These are phyloP conservation scores for Aproaerema taeniolella DNA, from an alignment of 2,888 invertebrate genomes.

Conservation along the genomic window DNA sequence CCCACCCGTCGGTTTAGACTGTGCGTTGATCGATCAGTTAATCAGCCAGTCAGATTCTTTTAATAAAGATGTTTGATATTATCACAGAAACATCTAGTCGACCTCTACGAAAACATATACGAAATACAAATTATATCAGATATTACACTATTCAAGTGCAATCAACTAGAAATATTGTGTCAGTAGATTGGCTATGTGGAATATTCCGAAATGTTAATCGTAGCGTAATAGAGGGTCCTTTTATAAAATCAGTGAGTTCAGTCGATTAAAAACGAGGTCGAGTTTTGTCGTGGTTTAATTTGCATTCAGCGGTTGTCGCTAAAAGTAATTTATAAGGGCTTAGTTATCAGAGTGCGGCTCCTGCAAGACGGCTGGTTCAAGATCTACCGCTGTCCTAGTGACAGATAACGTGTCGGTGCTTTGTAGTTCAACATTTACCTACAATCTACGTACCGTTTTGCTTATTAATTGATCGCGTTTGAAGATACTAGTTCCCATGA, in stretches of 20 bases:
- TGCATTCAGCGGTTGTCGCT: slow-evolving; percentile 27
- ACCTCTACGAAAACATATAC: too few species aligned
- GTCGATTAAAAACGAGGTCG: slow-evolving; percentile 20
- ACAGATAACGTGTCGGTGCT: slow-evolving; percentile 15
- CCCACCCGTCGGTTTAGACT: too few species aligned
- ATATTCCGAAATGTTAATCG: slow-evolving; percentile 17
- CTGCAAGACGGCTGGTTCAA: slow-evolving; percentile 17
- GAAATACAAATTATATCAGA: too few species aligned
- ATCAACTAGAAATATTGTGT: slow-evolving; percentile 18
- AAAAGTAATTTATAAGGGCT: slow-evolving; percentile 28
- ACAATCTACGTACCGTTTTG: too few species aligned
- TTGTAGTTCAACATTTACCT: too few species aligned
- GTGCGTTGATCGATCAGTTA: too few species aligned
- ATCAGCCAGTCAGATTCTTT: too few species aligned
- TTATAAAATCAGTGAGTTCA: slow-evolving; percentile 18
- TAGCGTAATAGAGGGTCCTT: slow-evolving; percentile 10
- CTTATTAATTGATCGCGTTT: too few species aligned
- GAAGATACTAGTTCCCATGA: too few species aligned
- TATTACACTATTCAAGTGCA: too few species aligned
- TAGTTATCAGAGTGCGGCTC: slow-evolving; percentile 22
- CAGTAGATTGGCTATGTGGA: slow-evolving; percentile 18
- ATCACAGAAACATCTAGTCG: too few species aligned
- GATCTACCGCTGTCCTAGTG: slow-evolving; percentile 17
- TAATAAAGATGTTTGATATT: too few species aligned
- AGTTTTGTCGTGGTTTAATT: slow-evolving; percentile 23